These are phyloP conservation scores for Pyrocephalus nanus DNA, from an alignment of 2,797 vertebrate species.

Conservation along the genomic window DNA sequence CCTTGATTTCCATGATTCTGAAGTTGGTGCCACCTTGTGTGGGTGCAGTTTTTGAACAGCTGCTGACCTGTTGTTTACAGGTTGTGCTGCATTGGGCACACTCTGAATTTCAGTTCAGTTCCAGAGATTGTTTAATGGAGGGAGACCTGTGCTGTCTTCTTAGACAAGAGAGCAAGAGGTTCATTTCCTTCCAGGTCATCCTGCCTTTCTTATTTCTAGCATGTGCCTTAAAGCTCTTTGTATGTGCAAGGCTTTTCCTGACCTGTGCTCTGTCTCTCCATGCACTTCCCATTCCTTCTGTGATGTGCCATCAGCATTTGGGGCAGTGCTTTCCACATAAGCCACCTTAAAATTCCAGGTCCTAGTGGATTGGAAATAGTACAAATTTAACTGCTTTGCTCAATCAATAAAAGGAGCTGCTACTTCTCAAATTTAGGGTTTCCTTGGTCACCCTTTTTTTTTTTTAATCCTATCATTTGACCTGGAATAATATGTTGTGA, in stretches of 20 bases:
- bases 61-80: neutral
- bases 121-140: neutral
- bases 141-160: neutral
- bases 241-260: neutral
- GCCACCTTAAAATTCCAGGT: neutral
- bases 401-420: neutral
- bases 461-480: accelerated
- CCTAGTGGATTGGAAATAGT: neutral
- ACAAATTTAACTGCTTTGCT: neutral
- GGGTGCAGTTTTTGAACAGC: neutral
- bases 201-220: neutral
- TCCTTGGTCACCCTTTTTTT: accelerated
- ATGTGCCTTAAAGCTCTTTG: neutral
- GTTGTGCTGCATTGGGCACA: accelerated
- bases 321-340: neutral
- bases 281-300: neutral
- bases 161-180: neutral
- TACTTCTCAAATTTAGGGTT: neutral
- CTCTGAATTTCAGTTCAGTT: neutral
- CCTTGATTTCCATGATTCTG: accelerated
- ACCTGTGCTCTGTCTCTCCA: accelerated
- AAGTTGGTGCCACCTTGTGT: accelerated
- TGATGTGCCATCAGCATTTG: neutral
- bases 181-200: neutral
- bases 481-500: neutral